Evolutionary conservation across 1,140 invertebrate genomes (phyloP).

Genomic region (Cyphomyrmex costatus): DNA sequence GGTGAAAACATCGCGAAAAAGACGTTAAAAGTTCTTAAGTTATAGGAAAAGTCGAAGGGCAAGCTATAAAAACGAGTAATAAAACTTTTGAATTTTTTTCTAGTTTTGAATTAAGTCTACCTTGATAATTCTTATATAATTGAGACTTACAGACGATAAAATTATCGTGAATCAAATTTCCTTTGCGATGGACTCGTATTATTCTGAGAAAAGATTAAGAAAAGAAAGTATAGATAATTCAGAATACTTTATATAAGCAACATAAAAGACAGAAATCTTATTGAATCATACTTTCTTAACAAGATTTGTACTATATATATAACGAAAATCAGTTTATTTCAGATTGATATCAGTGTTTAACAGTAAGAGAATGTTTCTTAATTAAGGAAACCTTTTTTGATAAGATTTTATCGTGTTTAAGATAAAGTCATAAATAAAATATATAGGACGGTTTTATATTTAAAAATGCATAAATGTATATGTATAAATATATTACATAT

Average conservation of each 20-base stretch:
- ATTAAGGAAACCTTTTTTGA: not conserved
- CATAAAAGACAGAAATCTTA: constrained; percentile 12
- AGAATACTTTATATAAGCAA: not conserved
- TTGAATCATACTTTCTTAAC: not conserved
- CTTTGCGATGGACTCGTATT: not conserved
- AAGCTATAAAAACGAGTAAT: not conserved
- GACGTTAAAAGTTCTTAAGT: not conserved
- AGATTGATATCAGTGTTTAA: no score
- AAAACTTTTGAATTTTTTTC: not conserved
- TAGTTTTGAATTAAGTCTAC: not conserved
- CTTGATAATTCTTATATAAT: not conserved
- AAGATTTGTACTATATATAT: not conserved
- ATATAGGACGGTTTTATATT: not conserved
- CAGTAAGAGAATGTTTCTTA: not conserved
- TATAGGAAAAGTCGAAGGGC: not conserved
- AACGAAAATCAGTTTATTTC: no score
- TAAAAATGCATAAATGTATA: not conserved
- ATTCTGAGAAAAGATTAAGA: constrained; percentile 2
- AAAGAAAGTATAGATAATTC: not conserved
- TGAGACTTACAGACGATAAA: not conserved
- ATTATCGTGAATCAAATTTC: not conserved
- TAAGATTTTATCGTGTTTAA: constrained; percentile 21
- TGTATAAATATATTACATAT: no score
- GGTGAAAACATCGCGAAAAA: not conserved
- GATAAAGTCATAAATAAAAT: not conserved